Conservation (phyloP, 2,888 invertebrate species). For the Sipha maydis region DNA sequence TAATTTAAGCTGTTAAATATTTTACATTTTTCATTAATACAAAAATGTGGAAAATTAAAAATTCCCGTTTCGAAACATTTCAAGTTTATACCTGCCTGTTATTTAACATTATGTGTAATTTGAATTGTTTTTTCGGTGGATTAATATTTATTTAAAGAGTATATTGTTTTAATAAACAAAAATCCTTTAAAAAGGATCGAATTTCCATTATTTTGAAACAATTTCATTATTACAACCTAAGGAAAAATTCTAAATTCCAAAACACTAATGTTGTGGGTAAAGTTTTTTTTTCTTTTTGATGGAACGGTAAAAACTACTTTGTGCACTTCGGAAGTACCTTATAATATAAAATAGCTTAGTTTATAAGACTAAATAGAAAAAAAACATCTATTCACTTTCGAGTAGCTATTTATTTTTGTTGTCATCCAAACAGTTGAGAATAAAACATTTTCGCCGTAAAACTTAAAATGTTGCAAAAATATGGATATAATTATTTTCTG, state of each 20-base stretch:
- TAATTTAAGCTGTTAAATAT: neutral
- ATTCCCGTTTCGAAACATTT: neutral
- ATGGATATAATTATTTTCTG: neutral
- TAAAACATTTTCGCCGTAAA: neutral
- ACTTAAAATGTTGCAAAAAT: neutral
- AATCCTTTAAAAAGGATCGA: neutral
- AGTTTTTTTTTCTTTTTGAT: neutral
- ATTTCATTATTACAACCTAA: neutral
- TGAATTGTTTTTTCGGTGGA: neutral
- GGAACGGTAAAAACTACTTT: conserved; percentile 12
- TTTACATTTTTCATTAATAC: neutral
- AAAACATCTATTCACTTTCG: neutral
- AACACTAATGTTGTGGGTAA: neutral
- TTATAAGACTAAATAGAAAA: conserved; percentile 1
- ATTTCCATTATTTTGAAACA: neutral
- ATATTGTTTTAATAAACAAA: neutral
- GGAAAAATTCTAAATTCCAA: neutral
- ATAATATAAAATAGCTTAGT: neutral
- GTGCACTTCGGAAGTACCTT: neutral
- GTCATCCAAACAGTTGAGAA: neutral
- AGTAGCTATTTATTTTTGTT: conserved; percentile 9
- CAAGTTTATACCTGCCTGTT: neutral
- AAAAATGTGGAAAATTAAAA: neutral
- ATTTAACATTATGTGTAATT: neutral
- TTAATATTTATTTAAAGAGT: neutral